These are phyloP conservation scores for Manis javanica DNA, from an alignment of 2,797 vertebrate species.

Conservation along the genomic window DNA sequence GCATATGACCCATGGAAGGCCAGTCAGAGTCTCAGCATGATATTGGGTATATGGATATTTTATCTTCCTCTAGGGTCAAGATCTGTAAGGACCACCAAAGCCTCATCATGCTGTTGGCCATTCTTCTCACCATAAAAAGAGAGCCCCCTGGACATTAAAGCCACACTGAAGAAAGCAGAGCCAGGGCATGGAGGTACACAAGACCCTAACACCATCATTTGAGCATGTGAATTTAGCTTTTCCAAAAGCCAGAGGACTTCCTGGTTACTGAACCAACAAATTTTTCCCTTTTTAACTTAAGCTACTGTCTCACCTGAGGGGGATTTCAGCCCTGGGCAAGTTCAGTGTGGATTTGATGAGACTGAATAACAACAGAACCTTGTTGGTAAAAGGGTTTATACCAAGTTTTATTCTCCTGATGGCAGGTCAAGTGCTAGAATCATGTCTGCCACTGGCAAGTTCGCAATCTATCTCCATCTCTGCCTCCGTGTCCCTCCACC, in stretches of 20 bases:
- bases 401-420: too few species aligned
- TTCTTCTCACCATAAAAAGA: slow-evolving; percentile 2
- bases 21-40: not conserved
- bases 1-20: not conserved
- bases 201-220: not conserved
- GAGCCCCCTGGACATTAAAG: not conserved
- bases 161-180: not conserved
- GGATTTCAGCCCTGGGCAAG: too few species aligned
- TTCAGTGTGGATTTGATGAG: too few species aligned
- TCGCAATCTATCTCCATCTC: too few species aligned
- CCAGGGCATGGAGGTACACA: not conserved
- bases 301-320: not conserved
- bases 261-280: not conserved
- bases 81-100: not conserved
- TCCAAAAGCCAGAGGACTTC: not conserved
- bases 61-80: not conserved
- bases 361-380: too few species aligned
- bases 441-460: too few species aligned
- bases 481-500: too few species aligned
- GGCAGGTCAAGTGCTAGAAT: too few species aligned
- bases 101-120: not conserved
- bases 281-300: not conserved
- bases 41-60: not conserved
- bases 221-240: not conserved
- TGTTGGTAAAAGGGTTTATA: too few species aligned